These are phyloP conservation scores for Hirtodrosophila confusa DNA, from an alignment of 2,888 invertebrate species.

Conservation along the genomic window DNA sequence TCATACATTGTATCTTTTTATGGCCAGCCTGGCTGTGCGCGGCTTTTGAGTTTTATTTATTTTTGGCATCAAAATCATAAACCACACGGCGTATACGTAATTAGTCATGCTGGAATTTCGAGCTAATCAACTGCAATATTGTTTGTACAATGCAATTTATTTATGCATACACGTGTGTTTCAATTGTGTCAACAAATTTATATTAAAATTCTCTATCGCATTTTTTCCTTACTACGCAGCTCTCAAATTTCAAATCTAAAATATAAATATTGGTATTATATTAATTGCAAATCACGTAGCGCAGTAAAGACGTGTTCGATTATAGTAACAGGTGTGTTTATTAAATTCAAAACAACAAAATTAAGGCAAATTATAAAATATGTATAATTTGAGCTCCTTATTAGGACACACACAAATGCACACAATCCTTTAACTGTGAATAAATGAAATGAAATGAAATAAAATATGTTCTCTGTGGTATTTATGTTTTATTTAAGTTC, in stretches of 20 bases:
- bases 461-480: no score
- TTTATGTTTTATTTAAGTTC: constrained; percentile 40
- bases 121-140: constrained; percentile 34
- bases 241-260: no score
- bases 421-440: no score
- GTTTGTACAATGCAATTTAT: constrained; percentile 9
- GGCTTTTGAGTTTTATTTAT: constrained; percentile 36
- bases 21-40: constrained; percentile 5
- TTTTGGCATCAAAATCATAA: constrained; percentile 3
- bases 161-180: not conserved
- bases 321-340: constrained; percentile 17
- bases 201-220: not conserved
- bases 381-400: no score
- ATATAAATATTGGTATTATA: not conserved
- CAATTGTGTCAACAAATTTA: not conserved
- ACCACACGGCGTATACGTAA: constrained; percentile 60
- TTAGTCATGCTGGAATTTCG: constrained; percentile 44
- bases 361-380: constrained; percentile 24
- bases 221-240: no score
- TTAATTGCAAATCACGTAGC: constrained; percentile 5
- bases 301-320: not conserved
- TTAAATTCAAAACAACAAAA: not conserved
- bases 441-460: no score
- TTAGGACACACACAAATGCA: no score
- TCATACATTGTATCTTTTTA: constrained; percentile 9